phyloP scores from a whole-genome alignment of 2,888 invertebrate species.

The Caenorhabditis uteleia region DNA sequence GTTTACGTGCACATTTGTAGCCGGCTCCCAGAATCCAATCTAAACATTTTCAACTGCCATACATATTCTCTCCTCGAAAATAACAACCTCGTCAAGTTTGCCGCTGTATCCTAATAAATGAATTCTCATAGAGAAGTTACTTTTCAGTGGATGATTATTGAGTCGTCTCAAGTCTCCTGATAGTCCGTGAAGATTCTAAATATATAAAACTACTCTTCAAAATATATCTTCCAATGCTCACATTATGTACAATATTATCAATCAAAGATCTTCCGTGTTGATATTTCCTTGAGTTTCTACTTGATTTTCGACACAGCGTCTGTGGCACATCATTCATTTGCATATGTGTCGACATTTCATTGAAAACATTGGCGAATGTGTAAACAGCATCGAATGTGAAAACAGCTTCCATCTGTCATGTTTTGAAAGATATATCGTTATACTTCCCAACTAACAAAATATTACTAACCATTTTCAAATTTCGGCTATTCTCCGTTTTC shows the following conservation, averaged over 20 bases:
- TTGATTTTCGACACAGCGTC: constrained; percentile 57
- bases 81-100: constrained; percentile 60
- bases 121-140: constrained; percentile 67
- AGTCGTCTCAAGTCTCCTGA: constrained; percentile 53
- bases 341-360: constrained; percentile 35
- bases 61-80: not conserved
- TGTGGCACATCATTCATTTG: constrained; percentile 43
- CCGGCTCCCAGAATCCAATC: constrained; percentile 68
- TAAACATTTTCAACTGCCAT: constrained; percentile 16
- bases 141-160: constrained; percentile 38
- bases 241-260: constrained; percentile 42
- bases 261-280: constrained; percentile 57
- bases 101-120: constrained; percentile 67
- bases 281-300: constrained; percentile 51
- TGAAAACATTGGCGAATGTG: constrained; percentile 50
- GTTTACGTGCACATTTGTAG: constrained; percentile 65
- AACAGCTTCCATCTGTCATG: constrained; percentile 54
- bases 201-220: not conserved
- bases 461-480: constrained; percentile 46
- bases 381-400: constrained; percentile 59
- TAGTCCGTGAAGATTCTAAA: constrained; percentile 43
- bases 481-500: constrained; percentile 43
- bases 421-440: no score
- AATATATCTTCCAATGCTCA: constrained; percentile 3
- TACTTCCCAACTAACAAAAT: constrained; percentile 4